Conservation (phyloP, 2,113 vertebrate species). For the Hemiprocne comata region DNA sequence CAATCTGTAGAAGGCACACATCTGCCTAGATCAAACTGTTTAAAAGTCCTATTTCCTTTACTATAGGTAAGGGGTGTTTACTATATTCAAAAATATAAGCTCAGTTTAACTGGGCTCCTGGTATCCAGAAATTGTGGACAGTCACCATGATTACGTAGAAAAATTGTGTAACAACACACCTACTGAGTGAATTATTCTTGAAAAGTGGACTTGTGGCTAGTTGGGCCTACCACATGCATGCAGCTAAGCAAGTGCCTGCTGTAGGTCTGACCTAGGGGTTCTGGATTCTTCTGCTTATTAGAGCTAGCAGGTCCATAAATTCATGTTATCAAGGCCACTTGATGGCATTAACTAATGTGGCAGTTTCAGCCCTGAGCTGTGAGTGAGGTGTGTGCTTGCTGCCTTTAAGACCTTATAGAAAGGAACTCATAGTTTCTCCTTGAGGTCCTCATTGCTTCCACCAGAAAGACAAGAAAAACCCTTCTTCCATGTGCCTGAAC, state of each 20-base stretch:
- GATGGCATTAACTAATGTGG: not conserved
- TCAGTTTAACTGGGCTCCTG: not conserved
- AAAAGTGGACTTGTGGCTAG: not conserved
- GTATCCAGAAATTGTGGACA: not conserved
- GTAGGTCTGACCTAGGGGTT: accelerated
- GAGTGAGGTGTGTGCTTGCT: not conserved
- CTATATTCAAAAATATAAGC: not conserved
- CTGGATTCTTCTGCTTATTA: not conserved
- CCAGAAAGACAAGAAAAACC: not conserved
- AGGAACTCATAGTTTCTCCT: not conserved
- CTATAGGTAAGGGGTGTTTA: not conserved
- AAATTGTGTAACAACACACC: not conserved
- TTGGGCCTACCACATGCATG: accelerated
- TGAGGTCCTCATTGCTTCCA: not conserved
- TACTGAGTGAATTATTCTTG: not conserved
- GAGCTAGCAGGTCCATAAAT: not conserved
- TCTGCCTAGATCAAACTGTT: not conserved
- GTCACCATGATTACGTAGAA: not conserved
- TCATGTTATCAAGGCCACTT: not conserved
- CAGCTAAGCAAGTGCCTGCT: accelerated
- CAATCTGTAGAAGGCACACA: not conserved
- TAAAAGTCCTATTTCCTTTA: not conserved
- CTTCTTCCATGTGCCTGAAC: not conserved
- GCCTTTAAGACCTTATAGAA: not conserved
- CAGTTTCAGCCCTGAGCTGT: not conserved